Base-by-base conservation (phyloP, 2,797 vertebrate species). In the Choloepus didactylus region DNA sequence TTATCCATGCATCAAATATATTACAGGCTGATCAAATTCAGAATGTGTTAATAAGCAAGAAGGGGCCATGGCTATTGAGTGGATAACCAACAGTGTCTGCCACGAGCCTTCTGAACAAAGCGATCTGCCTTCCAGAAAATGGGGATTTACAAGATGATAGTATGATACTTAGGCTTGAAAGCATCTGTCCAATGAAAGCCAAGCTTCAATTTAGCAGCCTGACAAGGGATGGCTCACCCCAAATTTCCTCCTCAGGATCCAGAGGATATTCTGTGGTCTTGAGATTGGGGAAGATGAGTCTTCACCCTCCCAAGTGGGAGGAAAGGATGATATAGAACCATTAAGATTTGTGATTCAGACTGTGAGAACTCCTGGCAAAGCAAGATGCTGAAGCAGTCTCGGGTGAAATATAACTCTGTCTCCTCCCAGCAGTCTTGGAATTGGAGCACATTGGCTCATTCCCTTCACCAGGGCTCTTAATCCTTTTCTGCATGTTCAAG, bases 281-380 rank as follows among this genome's bases (percentile, higher is more conserved):
- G 35, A 92, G n/a, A 72, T 89, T 66, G 81, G 79, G 21, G 64
- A 80, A 93, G 64, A 41, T 70, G 15, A 67, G 38, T 81, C 46
- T 90, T 82, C 41, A n/a, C 29, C 29, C 64, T 79, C 21, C 49
- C 16, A 84, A 72, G 19, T 38, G 94, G 60, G 51, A 92, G 29
- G 69, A 81, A 81, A 38, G 51, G 44, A 91, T 73, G 56, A 94
- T 21, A 89, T n/a, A 88, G 64, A 93, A 56, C 8, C 79, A 77
- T 41, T 81, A 54, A 19, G 60, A 66, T 77, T 35, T 90, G 41
- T 84, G 73, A 77, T 81, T 93, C 89, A 38, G 77, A 51, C 41
- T 16, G 12, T 88, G 66, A 88, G 62, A 90, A 49, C 23, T 54
- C 41, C 51, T 80, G 64, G 35, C 69, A 73, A 90, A 73, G 35